These are phyloP conservation scores for Linepithema humile DNA, from an alignment of 1,140 invertebrate species.

Conservation along the genomic window DNA sequence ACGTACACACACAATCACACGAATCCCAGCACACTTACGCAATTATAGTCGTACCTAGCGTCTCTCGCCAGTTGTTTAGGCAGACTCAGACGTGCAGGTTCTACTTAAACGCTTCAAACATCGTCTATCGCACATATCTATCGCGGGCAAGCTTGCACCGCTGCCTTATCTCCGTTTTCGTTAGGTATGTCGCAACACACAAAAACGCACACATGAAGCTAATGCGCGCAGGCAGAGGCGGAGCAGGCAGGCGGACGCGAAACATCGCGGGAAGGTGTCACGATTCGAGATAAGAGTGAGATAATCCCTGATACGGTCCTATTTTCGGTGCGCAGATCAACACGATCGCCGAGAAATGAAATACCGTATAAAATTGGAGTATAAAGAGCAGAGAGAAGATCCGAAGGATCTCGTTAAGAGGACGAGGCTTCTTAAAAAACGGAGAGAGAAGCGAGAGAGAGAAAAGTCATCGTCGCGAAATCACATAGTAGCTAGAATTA, in stretches of 20 bases:
- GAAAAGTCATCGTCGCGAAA: not conserved
- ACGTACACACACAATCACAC: conserved; percentile 69
- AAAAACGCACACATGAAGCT: conserved; percentile 4
- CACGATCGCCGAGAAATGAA: not conserved
- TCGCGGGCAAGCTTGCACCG: conserved; percentile 60
- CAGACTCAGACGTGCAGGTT: conserved; percentile 6
- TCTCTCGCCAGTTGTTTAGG: conserved; percentile 21
- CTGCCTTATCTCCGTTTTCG: conserved; percentile 53
- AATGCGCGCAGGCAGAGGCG: not conserved
- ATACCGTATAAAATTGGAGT: not conserved
- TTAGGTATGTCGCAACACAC: conserved; percentile 15
- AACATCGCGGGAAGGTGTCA: not conserved
- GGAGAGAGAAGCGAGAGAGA: not conserved
- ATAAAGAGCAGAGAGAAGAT: not conserved
- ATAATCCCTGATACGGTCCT: not conserved
- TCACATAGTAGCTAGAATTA: conserved; percentile 6
- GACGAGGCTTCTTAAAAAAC: not conserved
- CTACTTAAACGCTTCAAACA: conserved; percentile 45
- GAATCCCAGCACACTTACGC: conserved; percentile 52
- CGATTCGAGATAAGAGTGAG: not conserved
- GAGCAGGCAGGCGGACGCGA: not conserved
- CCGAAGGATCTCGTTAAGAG: not conserved
- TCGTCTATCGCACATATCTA: conserved; percentile 48
- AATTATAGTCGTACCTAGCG: conserved; percentile 29
- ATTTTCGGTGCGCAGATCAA: not conserved